These are phyloP conservation scores for Poliocrania exsul DNA, from an alignment of 2,797 vertebrate species.

Conservation along the genomic window DNA sequence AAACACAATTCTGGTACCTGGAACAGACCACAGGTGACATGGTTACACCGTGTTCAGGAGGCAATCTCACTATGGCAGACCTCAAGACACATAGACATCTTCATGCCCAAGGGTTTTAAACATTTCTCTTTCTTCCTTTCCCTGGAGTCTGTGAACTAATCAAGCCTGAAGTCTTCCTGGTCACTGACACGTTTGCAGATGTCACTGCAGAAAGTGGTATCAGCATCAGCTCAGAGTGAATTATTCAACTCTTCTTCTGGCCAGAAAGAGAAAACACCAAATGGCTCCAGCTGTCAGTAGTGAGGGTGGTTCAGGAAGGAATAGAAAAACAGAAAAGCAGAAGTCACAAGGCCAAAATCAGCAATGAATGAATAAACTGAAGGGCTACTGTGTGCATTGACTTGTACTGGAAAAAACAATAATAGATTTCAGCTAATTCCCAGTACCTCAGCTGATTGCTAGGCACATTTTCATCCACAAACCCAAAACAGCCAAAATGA, in stretches of 20 bases:
- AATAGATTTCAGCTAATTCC: neutral
- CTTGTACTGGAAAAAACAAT: neutral
- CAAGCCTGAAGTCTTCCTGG: neutral
- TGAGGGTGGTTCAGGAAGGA: neutral
- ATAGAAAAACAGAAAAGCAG: neutral
- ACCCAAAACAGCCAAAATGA: neutral
- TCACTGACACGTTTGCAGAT: slow-evolving; percentile 14
- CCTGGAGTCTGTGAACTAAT: neutral
- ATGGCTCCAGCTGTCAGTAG: neutral
- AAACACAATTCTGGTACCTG: slow-evolving; percentile 93
- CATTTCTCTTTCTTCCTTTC: neutral
- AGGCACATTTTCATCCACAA: neutral
- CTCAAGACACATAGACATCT: neutral
- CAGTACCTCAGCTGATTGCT: neutral
- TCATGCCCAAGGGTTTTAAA: neutral
- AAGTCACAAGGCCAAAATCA: slow-evolving; percentile 8
- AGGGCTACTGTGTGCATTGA: neutral
- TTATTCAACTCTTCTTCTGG: neutral
- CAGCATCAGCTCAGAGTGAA: neutral
- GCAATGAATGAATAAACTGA: slow-evolving; percentile 3
- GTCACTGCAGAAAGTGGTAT: slow-evolving; percentile 12
- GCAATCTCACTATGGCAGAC: neutral
- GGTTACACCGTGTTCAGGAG: neutral
- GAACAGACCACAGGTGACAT: slow-evolving; percentile 48
- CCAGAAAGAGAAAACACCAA: neutral